Base-by-base conservation (phyloP, 2,113 vertebrate species). In the Aegotheles bennettii region DNA sequence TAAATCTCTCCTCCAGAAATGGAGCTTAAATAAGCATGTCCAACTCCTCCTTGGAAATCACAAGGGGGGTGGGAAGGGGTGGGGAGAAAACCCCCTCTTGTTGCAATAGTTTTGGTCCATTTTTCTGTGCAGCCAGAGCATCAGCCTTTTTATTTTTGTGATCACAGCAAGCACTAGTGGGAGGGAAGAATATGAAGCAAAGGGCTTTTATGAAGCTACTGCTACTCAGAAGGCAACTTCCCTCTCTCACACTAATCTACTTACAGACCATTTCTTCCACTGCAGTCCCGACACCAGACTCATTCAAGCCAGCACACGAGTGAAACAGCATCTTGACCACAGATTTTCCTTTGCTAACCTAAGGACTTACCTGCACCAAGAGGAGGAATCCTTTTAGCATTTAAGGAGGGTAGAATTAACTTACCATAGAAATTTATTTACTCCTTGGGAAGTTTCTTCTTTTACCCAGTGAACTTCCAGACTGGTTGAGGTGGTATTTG, bases 1-100 rank as follows among this genome's bases (percentile, higher is more conserved):
- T 68, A 9, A 64, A 77, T 26, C 33, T 77, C 59, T 60, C 48
- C 26, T 8, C 67, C 31, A 53, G 6, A 21, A 12, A 13, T 6
- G 28, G 35, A n/a, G 54, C 77, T 92, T 71, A 3, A 7, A 74
- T n/a, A 77, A 28, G 31, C 48, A 9, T 1, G 3, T 20, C 36
- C 31, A 79, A 38, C 19, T 47, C 36, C 50, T 77, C 18, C 31
- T 15, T 45, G 31, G 77, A 83, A 74, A 79, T 28, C 38, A 35
- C 45, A 53, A 63, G 7, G 21, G 5, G 21, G 4, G 2, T 18
- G 51, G 5, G 4, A 3, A 11, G 24, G 5, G 2, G 0, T 3
- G 10, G 13, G 16, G 15, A 4, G 47, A 18, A 68, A 93, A 3
- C 21, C 15, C 28, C 51, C 0, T 2, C 10, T 7, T 3, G 4